Conservation (phyloP, 2,888 invertebrate genomes). For the Zaprionus bogoriensis region DNA sequence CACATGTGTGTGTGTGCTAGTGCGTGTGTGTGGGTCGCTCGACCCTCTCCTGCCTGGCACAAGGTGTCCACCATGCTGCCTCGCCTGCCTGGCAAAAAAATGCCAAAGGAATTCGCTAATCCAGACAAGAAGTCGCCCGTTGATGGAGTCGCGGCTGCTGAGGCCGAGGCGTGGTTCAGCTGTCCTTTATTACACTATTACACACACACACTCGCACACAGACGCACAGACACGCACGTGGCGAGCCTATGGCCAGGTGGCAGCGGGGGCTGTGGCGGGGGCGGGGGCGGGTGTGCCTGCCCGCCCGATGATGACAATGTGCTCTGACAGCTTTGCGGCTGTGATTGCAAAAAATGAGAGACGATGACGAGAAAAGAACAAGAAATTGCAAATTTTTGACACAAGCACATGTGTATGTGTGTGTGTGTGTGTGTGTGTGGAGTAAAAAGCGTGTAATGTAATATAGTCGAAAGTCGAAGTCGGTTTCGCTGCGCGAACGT, state of each 20-base stretch:
- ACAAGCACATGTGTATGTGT: constrained; percentile 6
- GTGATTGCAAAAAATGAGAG: constrained; percentile 78
- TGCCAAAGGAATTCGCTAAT: constrained; percentile 75
- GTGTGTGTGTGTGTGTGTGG: background rate
- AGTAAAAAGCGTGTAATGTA: constrained; percentile 57
- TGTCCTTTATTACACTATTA: constrained; percentile 78
- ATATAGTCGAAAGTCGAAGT: constrained; percentile 61
- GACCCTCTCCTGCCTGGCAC: background rate
- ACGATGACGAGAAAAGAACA: constrained; percentile 72
- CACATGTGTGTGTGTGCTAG: constrained; percentile 44
- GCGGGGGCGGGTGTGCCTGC: constrained; percentile 4
- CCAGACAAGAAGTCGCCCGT: constrained; percentile 43
- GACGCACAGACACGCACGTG: constrained; percentile 18
- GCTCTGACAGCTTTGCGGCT: constrained; percentile 71
- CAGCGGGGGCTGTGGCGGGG: constrained; percentile 17
- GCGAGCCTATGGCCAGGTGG: constrained; percentile 63
- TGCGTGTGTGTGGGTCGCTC: too few species aligned
- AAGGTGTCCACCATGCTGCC: constrained; percentile 61
- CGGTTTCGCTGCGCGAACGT: constrained; percentile 30
- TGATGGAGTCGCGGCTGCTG: constrained; percentile 2
- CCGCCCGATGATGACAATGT: constrained; percentile 72
- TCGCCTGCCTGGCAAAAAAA: constrained; percentile 59
- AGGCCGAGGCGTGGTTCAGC: constrained; percentile 37
- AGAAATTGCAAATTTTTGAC: constrained; percentile 67
- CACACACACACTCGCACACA: constrained; percentile 20